Evolutionary conservation across 2,797 vertebrate species (phyloP), one percentile per base, ranked within the genome.

Genomic region (Acipenser ruthenus): DNA sequence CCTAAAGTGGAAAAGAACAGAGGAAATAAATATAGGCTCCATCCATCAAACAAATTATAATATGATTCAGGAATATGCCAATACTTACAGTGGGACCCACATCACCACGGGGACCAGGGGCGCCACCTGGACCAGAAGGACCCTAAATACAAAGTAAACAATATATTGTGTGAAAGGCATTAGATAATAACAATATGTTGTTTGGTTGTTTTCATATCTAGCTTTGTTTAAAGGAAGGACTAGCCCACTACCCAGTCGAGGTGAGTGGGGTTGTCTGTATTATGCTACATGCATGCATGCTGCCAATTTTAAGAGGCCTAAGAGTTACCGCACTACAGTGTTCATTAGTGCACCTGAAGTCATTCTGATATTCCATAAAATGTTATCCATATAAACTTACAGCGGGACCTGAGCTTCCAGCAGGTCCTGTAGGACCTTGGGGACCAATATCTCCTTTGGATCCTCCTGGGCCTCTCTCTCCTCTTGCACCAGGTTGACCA

Each of bases 401-500:
- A 70, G 92, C 59, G 67, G 94, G 95, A 79, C 97, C 97, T 80
- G 91, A 78, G 69, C 89, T 83, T 78, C 97, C 97, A 15, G 89
- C 11, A 1, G 92, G 86, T 65, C 97, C 97, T 64, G 92, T 50
- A 65, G 85, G 80, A 18, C 97, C 97, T 6, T 82, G 2, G 47
- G 88, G 37, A 66, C 97, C 97, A 73, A 1, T 7, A 69, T 99
- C 97, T 84, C 97, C 97, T 86, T 99, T 99, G 4, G 72, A 86
- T 62, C 97, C 97, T 78, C 72, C 83, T 65, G 91, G 86, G 64
- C 97, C 97, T 80, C 89, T 92, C 73, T 99, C 97, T 71, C 97
- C 97, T 87, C 95, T 95, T 75, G 79, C 86, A 76, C 97, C 97
- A 69, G 91, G 10, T 77, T 96, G 94, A 75, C 97, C 97, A 76